These are phyloP conservation scores for Phylloscopus whistleri DNA, from an alignment of 2,113 vertebrate species.

Conservation along the genomic window DNA sequence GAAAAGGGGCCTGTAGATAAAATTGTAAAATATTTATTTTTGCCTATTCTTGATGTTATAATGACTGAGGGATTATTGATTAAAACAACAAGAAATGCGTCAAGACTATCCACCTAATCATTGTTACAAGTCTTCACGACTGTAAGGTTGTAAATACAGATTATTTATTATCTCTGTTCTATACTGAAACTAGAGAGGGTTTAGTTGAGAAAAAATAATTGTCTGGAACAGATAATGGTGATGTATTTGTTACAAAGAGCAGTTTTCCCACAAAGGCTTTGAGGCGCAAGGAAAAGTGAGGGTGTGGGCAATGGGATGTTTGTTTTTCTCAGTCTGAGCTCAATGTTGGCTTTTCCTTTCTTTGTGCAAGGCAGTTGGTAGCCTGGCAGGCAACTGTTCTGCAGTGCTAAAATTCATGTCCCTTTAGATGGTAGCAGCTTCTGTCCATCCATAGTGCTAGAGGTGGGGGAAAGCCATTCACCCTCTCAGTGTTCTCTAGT, in stretches of 20 bases:
- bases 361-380: conserved; percentile 21
- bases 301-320: not conserved
- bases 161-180: conserved; percentile 82
- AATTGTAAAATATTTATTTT: conserved; percentile 81
- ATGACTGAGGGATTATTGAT: conserved; percentile 67
- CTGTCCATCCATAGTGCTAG: not conserved
- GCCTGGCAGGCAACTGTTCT: not conserved
- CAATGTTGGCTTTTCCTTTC: conserved; percentile 49
- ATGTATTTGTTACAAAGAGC: conserved; percentile 43
- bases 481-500: not conserved
- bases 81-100: conserved; percentile 69
- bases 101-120: conserved; percentile 75
- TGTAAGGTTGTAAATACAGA: conserved; percentile 83
- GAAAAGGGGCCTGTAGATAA: conserved; percentile 51
- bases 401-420: not conserved
- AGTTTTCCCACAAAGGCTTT: conserved; percentile 44
- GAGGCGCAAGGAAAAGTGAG: conserved; percentile 23
- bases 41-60: conserved; percentile 62
- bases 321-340: conserved; percentile 54
- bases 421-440: not conserved
- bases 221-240: conserved; percentile 51
- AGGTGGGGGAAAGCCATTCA: not conserved
- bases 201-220: not conserved
- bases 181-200: conserved; percentile 60
- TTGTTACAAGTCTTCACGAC: conserved; percentile 71